phyloP scores from a whole-genome alignment of 2,797 vertebrate species.

The Halcyon chelicuti region DNA sequence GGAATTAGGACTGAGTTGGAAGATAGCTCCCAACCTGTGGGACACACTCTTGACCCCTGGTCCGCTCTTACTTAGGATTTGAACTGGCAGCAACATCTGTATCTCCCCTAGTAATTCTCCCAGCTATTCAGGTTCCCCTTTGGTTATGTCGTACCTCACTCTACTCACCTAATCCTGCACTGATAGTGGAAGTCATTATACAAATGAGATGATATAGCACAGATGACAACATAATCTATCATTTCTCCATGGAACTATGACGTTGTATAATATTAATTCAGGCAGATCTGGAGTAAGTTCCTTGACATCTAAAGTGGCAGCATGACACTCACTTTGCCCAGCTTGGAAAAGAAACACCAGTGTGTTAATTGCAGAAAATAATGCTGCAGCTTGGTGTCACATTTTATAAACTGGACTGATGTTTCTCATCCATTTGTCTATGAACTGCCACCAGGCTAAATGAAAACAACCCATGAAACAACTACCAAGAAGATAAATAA shows the following conservation, averaged over 20 bases:
- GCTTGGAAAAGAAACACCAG: neutral
- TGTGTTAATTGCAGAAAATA: neutral
- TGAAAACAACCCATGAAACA: neutral
- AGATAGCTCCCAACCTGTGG: neutral
- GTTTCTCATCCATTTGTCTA: neutral
- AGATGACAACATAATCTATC: constrained; percentile 6
- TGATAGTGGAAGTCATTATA: neutral
- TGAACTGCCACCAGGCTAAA: neutral
- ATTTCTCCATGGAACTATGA: neutral
- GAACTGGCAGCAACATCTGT: neutral
- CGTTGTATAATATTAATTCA: neutral
- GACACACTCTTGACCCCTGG: neutral
- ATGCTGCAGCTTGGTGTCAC: neutral
- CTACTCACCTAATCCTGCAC: neutral
- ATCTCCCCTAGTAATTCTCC: neutral
- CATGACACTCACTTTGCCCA: neutral
- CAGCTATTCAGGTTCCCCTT: neutral
- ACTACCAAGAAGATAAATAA: neutral
- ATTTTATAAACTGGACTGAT: neutral
- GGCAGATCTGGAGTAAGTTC: neutral
- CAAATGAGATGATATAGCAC: neutral
- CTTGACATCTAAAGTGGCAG: neutral
- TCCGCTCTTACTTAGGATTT: neutral
- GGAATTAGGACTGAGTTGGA: neutral
- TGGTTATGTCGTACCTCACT: neutral